Evolutionary conservation across 2,888 invertebrate genomes (phyloP), one percentile per base, ranked within the genome.

Genomic region (Sericinus montela): DNA sequence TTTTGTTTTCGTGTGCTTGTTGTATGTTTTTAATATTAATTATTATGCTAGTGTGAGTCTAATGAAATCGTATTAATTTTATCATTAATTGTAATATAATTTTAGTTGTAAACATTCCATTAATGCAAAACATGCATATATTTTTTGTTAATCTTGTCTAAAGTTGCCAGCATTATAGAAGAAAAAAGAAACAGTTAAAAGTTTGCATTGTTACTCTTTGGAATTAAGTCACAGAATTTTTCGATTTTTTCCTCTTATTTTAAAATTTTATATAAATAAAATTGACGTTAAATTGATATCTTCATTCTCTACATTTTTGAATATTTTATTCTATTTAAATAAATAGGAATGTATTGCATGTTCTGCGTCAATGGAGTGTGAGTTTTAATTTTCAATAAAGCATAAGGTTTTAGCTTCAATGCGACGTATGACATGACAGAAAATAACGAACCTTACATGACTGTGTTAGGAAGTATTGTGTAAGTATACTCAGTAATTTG

Each of bases 1-100:
- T n/a, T 72, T 75, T 75, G 78, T 65, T 49, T 54, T 53, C 56
- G 67, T 52, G 54, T 77, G 80, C 65, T 65, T 69, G 78, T 65
- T 64, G 72, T 70, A 79, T 62, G 72, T 74, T 81, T n/a, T 80
- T 77, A 81, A 68, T 76, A 82, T 80, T 85, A 86, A 84, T 82
- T 78, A 60, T 81, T 83, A 82, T 69, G 77, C 67, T 87, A 88
- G 87, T 80, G 88, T 88, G 85, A 50, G 50, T 45, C 87, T 88
- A 88, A 87, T 87, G 75, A 82, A 83, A 75, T 82, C 75, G 75
- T 85, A 85, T 80, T 84, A 87, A 84, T 83, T 82, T 75, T 79
- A 80, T 72, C 75, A 76, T 73, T 70, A 70, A 79, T 73, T 87
- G 83, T 87, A 86, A 81, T 84, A 82, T 32, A 32, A n/a, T 85